These are phyloP conservation scores for Catharus ustulatus DNA, from an alignment of 2,797 vertebrate species.

Conservation along the genomic window DNA sequence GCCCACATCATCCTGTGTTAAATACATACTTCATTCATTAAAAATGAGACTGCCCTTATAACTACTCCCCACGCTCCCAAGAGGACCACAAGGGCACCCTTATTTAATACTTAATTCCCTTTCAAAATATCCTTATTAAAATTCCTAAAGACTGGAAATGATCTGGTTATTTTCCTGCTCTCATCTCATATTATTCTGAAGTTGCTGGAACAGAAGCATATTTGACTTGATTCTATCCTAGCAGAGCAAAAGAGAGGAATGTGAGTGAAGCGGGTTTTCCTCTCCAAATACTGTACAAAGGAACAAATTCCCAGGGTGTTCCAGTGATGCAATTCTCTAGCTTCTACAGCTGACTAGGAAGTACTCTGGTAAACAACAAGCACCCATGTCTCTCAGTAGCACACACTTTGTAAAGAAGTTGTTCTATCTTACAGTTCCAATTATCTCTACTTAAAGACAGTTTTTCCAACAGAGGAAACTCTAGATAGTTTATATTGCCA, in stretches of 20 bases:
- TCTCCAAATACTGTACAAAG: background rate
- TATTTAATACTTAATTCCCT: background rate
- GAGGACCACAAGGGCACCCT: background rate
- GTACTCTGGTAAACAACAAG: background rate
- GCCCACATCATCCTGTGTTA: slow-evolving; percentile 83
- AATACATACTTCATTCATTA: background rate
- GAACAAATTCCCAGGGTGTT: background rate
- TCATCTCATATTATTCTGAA: background rate
- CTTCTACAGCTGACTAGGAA: background rate
- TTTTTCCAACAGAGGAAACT: background rate
- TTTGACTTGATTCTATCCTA: background rate
- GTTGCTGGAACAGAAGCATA: background rate
- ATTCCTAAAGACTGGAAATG: background rate
- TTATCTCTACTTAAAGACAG: background rate
- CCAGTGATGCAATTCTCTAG: background rate
- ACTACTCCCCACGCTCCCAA: background rate
- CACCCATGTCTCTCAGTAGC: background rate
- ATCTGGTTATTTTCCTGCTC: background rate
- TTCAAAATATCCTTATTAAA: background rate
- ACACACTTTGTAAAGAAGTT: background rate
- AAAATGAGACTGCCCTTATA: background rate
- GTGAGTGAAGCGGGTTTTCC: background rate
- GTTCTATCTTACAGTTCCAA: background rate
- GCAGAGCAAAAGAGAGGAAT: background rate
- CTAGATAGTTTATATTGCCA: background rate